Base-by-base conservation (phyloP, 2,888 invertebrate genomes). In the Busseola fusca region DNA sequence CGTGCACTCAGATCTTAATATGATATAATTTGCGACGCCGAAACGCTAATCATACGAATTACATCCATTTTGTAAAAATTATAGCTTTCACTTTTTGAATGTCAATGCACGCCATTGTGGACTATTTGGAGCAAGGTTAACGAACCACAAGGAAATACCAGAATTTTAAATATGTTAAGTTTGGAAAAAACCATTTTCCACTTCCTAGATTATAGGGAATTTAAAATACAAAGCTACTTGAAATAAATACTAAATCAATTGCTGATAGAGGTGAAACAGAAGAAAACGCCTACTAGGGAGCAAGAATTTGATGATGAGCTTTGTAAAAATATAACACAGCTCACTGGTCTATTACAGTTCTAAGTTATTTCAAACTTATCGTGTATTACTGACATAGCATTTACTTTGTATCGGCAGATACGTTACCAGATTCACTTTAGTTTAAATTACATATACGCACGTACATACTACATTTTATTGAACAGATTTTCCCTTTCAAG, bases 1-100 rank as follows among this genome's bases (percentile, higher is more conserved):
- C 86, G 86, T 86, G 86, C 63, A 58, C 68, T 69, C 84, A 77
- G 85, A 85, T 75, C 84, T 84, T 85, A 87, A 87, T 81, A 81
- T 81, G 64, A 78, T 84, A 85, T 75, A 86, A 85, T 85, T 83
- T 86, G 79, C 84, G 67, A 83, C 82, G 73, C 76, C 72, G 69
- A 82, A 72, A 77, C 70, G 56, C 78, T 85, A 83, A 87, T 84
- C 69, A 84, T 74, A 78, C 74, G 42, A 82, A 86, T 86, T 85
- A 85, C 63, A 72, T 64, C 37, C 54, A 76, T 82, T 81, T 74
- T 64, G 69, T 71, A 64, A 76, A 84, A 83, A 78, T 64, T 75
- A 81, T 66, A 59, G 78, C 65, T 82, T 85, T 84, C 82, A 82
- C 82, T 84, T 84, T 83, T 85, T 82, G 76, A 78, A 84, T 83